Evolutionary conservation across 2,888 invertebrate genomes (phyloP).

Genomic region (Eilema griseolum): DNA sequence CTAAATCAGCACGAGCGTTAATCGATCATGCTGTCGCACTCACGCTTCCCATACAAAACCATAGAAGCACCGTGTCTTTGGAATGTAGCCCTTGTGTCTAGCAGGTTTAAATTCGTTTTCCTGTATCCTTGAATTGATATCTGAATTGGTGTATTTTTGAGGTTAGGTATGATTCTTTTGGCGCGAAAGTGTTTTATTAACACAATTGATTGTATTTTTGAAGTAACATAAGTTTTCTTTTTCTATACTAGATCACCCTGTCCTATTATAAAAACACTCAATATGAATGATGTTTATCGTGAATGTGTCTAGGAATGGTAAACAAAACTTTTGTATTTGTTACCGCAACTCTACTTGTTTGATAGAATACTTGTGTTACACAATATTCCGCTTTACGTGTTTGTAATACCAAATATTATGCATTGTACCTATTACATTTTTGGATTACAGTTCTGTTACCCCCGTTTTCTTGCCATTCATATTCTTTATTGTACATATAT

Average conservation of each 20-base stretch:
- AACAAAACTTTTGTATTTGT: not conserved
- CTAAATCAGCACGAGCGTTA: conserved; percentile 72
- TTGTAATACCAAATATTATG: not conserved
- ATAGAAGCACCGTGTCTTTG: not conserved
- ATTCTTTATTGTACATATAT: too few species aligned
- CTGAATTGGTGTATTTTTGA: not conserved
- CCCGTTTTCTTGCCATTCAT: too few species aligned
- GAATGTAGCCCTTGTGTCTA: not conserved
- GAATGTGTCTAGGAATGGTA: not conserved
- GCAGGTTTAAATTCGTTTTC: not conserved
- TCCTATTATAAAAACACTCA: too few species aligned
- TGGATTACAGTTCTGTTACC: too few species aligned
- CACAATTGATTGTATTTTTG: not conserved
- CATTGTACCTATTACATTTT: too few species aligned
- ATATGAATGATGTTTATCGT: not conserved
- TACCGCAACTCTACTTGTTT: too few species aligned
- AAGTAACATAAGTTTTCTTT: too few species aligned
- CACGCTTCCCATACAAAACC: not conserved
- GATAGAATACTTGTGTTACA: too few species aligned
- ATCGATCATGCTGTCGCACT: conserved; percentile 12
- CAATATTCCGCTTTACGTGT: not conserved
- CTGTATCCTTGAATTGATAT: not conserved
- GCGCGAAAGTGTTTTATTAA: not conserved
- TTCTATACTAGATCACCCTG: too few species aligned
- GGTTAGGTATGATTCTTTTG: not conserved